Evolutionary conservation across 2,888 invertebrate genomes (phyloP).

Genomic region (Entomobrya multifasciata): DNA sequence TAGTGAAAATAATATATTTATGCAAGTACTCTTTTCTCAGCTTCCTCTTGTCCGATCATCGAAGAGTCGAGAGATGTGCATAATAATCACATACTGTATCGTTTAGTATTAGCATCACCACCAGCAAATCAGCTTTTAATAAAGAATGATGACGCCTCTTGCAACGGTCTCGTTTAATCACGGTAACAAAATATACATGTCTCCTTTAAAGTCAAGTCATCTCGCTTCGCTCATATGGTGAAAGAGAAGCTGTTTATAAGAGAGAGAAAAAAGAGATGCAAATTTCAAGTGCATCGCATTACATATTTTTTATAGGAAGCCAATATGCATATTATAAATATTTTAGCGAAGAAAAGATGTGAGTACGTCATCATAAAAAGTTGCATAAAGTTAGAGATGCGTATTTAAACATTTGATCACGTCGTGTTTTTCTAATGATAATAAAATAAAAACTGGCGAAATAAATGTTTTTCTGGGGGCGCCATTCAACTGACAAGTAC

Average conservation of each 20-base stretch:
- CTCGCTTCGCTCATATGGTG: not conserved
- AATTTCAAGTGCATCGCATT: conserved; percentile 10
- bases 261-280: too few species aligned
- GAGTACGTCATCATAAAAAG: not conserved
- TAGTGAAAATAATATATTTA: too few species aligned
- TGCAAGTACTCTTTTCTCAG: not conserved
- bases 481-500: not conserved
- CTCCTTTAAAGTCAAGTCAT: too few species aligned
- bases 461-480: conserved; percentile 10
- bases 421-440: conserved; percentile 13
- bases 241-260: not conserved
- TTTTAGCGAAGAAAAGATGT: not conserved
- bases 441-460: conserved; percentile 13
- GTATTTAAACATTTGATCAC: conserved; percentile 10
- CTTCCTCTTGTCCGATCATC: conserved; percentile 8
- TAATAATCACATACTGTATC: conserved; percentile 28
- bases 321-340: not conserved
- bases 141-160: conserved; percentile 36
- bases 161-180: conserved; percentile 40
- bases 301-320: not conserved
- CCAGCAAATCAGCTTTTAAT: conserved; percentile 29
- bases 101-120: too few species aligned
- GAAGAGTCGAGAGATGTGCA: too few species aligned
- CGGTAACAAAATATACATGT: conserved; percentile 21
- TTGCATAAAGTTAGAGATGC: not conserved